Evolutionary conservation across 2,797 vertebrate genomes (phyloP).

Genomic region (Graptemys geographica): DNA sequence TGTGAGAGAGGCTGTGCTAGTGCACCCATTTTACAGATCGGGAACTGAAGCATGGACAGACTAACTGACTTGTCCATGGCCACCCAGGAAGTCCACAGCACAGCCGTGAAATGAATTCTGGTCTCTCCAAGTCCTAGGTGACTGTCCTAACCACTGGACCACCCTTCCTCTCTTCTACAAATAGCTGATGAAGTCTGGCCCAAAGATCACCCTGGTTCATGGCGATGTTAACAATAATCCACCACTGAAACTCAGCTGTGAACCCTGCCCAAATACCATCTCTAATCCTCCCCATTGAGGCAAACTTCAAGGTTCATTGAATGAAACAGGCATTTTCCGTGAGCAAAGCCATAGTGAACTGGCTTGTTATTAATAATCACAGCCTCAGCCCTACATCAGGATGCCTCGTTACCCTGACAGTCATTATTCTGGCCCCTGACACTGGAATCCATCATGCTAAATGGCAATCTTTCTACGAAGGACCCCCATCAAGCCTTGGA

Average conservation of each 20-base stretch:
- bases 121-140: neutral
- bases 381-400: conserved; percentile 35
- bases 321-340: neutral
- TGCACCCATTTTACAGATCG: too few relatives aligned
- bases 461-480: conserved; percentile 1
- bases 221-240: neutral
- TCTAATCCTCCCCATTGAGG: conserved; percentile 4
- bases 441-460: conserved; percentile 43
- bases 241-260: neutral
- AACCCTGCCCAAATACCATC: fast-evolving
- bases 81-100: neutral
- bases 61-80: neutral
- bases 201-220: neutral
- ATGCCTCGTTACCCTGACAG: conserved; percentile 50
- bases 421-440: conserved; percentile 22
- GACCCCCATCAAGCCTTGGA: neutral
- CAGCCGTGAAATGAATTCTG: neutral
- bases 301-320: conserved; percentile 52
- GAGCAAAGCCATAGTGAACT: neutral
- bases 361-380: conserved; percentile 41
- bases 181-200: neutral
- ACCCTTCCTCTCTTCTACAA: neutral
- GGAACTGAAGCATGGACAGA: neutral
- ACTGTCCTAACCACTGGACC: neutral
- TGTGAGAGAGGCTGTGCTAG: neutral